A percentile compares a stretch with the other conserved stretches of the same genome.
These are phyloP conservation scores for Serilophus lunatus DNA, from an alignment of 2,113 vertebrate species.

Conservation along the genomic window DNA sequence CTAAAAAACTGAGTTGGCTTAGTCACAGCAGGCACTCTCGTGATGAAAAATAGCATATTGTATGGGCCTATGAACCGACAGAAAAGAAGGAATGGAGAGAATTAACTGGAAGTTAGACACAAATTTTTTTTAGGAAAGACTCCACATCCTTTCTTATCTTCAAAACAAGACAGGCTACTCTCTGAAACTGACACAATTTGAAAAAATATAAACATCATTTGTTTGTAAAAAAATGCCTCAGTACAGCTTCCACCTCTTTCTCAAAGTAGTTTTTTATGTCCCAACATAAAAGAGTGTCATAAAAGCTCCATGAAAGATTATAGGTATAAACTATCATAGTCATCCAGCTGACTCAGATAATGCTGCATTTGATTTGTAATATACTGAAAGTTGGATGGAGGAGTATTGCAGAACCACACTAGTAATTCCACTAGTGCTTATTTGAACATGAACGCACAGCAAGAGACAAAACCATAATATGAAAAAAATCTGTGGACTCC, in stretches of 20 bases:
- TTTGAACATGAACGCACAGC: neutral
- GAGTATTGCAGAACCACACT: neutral
- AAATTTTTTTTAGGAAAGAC: neutral
- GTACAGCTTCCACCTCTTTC: neutral
- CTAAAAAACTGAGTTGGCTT: neutral
- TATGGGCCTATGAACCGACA: neutral
- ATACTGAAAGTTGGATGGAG: neutral
- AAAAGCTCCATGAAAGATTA: neutral
- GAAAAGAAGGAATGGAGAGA: neutral
- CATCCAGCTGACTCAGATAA: neutral
- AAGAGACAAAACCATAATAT: neutral
- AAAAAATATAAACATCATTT: neutral
- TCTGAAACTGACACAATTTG: neutral
- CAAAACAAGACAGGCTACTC: neutral
- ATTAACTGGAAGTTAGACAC: neutral
- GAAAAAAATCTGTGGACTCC: neutral
- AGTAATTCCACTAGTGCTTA: neutral
- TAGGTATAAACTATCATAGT: neutral
- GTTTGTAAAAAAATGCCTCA: neutral
- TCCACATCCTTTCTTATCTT: neutral
- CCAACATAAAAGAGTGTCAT: neutral
- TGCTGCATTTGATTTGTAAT: neutral
- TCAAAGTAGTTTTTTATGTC: neutral
- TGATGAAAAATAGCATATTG: neutral
- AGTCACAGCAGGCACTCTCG: neutral